Conservation (phyloP, 2,888 invertebrate species). For the Macrosiphum euphorbiae region DNA sequence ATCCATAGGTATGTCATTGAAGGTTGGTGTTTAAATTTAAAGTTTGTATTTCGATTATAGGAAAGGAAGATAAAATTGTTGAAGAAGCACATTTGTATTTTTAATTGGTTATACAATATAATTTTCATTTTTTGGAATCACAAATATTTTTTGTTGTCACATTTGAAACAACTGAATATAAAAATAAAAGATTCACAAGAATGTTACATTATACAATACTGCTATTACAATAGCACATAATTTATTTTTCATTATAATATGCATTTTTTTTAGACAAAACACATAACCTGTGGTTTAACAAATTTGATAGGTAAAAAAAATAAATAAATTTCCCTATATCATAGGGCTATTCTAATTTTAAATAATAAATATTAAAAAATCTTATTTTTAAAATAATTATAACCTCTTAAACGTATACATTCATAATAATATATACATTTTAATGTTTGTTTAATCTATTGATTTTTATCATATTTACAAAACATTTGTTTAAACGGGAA, state of each 20-base stretch:
- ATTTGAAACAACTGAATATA: constrained; percentile 50
- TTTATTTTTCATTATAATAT: constrained; percentile 52
- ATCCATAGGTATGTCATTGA: neutral
- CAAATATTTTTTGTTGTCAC: constrained; percentile 42
- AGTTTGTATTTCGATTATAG: neutral
- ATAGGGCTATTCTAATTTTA: constrained; percentile 58
- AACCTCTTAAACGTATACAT: constrained; percentile 63
- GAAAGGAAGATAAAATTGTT: constrained; percentile 30
- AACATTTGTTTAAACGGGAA: constrained; percentile 31
- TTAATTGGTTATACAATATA: constrained; percentile 44
- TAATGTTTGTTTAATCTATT: constrained; percentile 47
- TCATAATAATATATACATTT: constrained; percentile 59
- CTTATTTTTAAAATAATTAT: constrained; percentile 62
- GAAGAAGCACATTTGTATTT: constrained; percentile 38
- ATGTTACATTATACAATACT: constrained; percentile 38
- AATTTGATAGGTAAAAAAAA: constrained; percentile 63
- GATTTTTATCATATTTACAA: constrained; percentile 37
- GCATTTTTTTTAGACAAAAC: constrained; percentile 46
- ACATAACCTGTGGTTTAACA: constrained; percentile 54
- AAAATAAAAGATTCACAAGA: constrained; percentile 53
- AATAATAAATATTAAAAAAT: constrained; percentile 63
- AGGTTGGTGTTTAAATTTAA: neutral
- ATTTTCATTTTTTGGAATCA: constrained; percentile 51
- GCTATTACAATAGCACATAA: constrained; percentile 55
- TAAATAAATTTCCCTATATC: constrained; percentile 53